These are phyloP conservation scores for Lamellibrachia columna DNA, from an alignment of 2,888 invertebrate genomes.

Conservation along the genomic window DNA sequence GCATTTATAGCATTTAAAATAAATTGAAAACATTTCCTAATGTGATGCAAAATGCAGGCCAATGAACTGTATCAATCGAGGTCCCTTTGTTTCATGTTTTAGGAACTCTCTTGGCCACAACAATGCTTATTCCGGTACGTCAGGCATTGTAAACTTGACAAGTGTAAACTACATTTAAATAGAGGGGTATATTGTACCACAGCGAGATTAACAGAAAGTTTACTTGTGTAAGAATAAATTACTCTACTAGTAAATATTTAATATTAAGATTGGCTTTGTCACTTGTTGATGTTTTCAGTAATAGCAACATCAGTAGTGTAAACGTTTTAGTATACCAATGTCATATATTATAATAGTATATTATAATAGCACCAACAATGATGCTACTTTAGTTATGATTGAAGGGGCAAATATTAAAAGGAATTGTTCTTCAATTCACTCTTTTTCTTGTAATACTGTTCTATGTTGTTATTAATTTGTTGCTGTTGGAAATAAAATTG, in stretches of 20 bases:
- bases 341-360: neutral
- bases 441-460: too few species aligned
- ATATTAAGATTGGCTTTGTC: neutral
- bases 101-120: constrained; percentile 59
- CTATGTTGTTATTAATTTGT: too few species aligned
- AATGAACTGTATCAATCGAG: neutral
- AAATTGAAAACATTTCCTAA: neutral
- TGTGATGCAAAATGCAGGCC: constrained; percentile 9
- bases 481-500: too few species aligned
- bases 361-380: too few species aligned
- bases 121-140: constrained; percentile 61
- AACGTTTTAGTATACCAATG: neutral
- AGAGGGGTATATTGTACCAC: neutral
- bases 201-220: neutral
- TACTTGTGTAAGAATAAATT: too few species aligned
- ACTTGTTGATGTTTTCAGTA: neutral
- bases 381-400: too few species aligned
- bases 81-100: constrained; percentile 31
- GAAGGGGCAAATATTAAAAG: too few species aligned
- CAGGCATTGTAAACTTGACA: neutral
- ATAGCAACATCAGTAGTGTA: neutral
- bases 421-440: too few species aligned
- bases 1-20: neutral
- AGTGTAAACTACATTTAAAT: neutral
- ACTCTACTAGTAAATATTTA: neutral